Evolutionary conservation across 2,888 invertebrate species (phyloP), one percentile per base, ranked within the genome.

Genomic region (Dexiosoma caninum): DNA sequence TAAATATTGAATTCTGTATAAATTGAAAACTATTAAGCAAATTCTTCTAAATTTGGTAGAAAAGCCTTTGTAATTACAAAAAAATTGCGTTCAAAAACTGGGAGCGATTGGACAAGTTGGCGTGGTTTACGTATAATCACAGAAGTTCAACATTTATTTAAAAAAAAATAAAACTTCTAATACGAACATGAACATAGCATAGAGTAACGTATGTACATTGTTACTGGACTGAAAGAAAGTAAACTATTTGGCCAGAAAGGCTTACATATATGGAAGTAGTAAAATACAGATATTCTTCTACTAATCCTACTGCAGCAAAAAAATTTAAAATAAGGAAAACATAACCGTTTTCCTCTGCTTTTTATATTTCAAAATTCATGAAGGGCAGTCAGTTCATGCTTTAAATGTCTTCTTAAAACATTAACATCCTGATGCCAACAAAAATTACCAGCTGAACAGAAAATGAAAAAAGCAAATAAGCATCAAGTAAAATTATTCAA

Each of bases 301-400:
- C n/a, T 27, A 27, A 46, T 64, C 27, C 32, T 21, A 14, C 12
- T 35, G 27, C 46, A 32, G 55, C 44, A 60, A 19, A 6, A 32
- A 66, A 30, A 60, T 44, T 66, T 57, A 60, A 35, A 44, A 46
- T 40, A 77, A 46, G 49, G 14, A 23, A 10, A 40, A 51, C 42
- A 66, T 9, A 80, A 71, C 76, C 60, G 76, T 71, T 80, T 66
- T 71, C n/a, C n/a, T 55, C 30, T 21, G 19, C 49, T 46, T 19
- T 46, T 27, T 16, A 37, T 57, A 32, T 42, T 30, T 46, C 42
- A 67, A 71, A n/a, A 76, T 71, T 70, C 71, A 81, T 81, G 71
- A 81, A 81, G 80, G 80, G 80, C 80, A 76, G 72, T 66, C n/a
- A n/a, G n/a, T n/a, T n/a, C 72, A 81, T 81, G 67, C 49, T 76